Evolutionary conservation across 2,113 vertebrate species (phyloP).

Genomic region (Furnarius figulus): DNA sequence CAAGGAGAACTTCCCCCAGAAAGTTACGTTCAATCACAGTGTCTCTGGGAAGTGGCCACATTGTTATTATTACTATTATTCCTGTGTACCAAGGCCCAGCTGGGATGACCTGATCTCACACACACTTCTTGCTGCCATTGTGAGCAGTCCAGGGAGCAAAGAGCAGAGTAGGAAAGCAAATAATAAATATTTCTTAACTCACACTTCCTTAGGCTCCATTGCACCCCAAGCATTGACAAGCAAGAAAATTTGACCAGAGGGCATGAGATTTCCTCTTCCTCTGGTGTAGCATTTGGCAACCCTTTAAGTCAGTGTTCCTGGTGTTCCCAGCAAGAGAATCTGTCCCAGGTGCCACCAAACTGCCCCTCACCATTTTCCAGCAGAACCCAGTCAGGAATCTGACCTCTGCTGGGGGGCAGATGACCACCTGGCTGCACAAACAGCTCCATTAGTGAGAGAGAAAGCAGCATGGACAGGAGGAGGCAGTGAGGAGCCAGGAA

Average conservation of each 20-base stretch:
- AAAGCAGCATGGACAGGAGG: neutral
- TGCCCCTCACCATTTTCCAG: neutral
- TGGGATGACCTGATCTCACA: neutral
- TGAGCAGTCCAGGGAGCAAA: neutral
- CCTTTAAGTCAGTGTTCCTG: neutral
- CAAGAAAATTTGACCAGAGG: neutral
- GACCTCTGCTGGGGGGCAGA: rapidly evolving
- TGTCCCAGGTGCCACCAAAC: neutral
- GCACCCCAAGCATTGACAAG: neutral
- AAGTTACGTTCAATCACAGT: neutral
- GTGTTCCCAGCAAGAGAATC: neutral
- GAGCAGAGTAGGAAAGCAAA: neutral
- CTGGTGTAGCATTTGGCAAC: neutral
- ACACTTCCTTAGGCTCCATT: neutral
- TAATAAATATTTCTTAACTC: neutral
- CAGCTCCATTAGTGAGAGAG: too few relatives aligned
- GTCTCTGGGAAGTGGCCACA: neutral
- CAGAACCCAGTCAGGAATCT: neutral
- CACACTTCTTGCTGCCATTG: neutral
- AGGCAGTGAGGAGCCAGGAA: neutral
- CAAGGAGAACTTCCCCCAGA: neutral
- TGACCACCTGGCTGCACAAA: neutral
- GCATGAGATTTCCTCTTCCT: neutral
- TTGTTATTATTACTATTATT: neutral
- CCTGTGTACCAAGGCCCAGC: neutral